phyloP scores from a whole-genome alignment of 2,797 vertebrate genomes.

The Pseudochromis fuscus region DNA sequence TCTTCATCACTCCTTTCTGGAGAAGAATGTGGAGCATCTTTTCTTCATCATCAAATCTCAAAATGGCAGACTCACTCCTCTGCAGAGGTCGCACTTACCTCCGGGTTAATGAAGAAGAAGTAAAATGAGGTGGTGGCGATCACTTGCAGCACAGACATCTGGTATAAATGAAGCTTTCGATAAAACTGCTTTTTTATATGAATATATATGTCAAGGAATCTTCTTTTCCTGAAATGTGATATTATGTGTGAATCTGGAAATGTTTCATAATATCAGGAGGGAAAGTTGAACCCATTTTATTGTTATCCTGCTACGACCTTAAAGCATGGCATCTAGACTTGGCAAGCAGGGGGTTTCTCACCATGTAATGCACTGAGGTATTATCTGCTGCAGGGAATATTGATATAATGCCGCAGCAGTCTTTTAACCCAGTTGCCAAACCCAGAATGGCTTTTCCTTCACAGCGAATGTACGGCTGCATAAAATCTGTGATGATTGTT shows the following conservation, averaged over 20 bases:
- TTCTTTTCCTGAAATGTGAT: slow-evolving; percentile 13
- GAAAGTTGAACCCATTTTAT: slow-evolving; percentile 28
- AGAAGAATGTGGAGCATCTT: slow-evolving; percentile 24
- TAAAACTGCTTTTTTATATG: neutral
- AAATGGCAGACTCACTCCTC: slow-evolving; percentile 30
- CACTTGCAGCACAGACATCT: neutral
- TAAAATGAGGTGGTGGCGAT: slow-evolving; percentile 31
- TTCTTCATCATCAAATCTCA: slow-evolving; percentile 35
- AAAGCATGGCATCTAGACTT: slow-evolving; percentile 43
- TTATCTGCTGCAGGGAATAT: slow-evolving; percentile 44
- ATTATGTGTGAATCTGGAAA: slow-evolving; percentile 4
- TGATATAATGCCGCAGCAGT: slow-evolving; percentile 22
- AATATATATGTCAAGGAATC: neutral
- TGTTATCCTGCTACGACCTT: slow-evolving; percentile 28
- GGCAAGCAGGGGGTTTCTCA: slow-evolving; percentile 22
- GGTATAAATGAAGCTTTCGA: neutral
- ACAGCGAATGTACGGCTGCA: slow-evolving; percentile 20
- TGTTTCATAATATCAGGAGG: slow-evolving; percentile 15
- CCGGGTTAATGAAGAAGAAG: slow-evolving; percentile 22
- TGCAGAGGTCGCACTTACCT: slow-evolving; percentile 70
- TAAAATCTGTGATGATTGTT: slow-evolving; percentile 28
- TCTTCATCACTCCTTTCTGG: slow-evolving; percentile 44
- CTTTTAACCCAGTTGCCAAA: slow-evolving; percentile 44
- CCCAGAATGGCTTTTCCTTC: slow-evolving; percentile 29
- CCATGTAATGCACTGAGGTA: slow-evolving; percentile 43